Conservation (phyloP, 1,140 invertebrate genomes). For the Phymorhynchus buccinoides region DNA sequence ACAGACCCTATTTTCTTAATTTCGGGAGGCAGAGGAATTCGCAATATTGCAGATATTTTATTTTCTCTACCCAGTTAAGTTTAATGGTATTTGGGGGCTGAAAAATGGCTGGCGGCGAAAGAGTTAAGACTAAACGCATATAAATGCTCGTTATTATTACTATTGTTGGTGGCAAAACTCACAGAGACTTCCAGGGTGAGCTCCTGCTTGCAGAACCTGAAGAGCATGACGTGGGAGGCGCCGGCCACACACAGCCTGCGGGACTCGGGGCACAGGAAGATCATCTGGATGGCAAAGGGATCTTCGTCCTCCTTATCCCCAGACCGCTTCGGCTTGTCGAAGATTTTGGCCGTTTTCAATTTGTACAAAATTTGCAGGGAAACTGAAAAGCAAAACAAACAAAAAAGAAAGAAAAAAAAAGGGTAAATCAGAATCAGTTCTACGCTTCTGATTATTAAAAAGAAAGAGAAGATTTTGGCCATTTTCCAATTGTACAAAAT, state of each 20-base stretch:
- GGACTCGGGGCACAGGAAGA: slow-evolving; percentile 94
- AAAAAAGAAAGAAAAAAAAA: background rate
- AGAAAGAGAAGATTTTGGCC: no score
- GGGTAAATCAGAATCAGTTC: no score
- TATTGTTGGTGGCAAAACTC: slow-evolving; percentile 65
- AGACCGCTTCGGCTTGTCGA: slow-evolving; percentile 78
- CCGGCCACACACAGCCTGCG: slow-evolving; percentile 91
- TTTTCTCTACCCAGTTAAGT: no score
- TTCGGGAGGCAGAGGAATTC: no score
- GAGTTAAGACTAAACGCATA: no score
- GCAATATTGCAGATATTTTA: no score
- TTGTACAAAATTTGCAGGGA: slow-evolving; percentile 95
- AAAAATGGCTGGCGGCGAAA: no score
- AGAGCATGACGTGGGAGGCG: slow-evolving; percentile 92
- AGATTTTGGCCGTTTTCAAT: slow-evolving; percentile 96
- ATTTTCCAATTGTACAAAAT: no score
- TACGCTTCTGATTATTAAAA: no score
- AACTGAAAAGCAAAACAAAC: slow-evolving; percentile 74
- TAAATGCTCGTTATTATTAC: no score
- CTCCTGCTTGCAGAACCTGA: slow-evolving; percentile 95
- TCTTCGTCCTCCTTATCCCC: slow-evolving; percentile 81
- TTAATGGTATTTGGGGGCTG: no score
- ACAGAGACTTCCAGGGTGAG: slow-evolving; percentile 87
- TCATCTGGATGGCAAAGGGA: slow-evolving; percentile 93
- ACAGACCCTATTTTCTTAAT: no score